phyloP scores from a whole-genome alignment of 2,797 vertebrate genomes.

The Danio tinwini region DNA sequence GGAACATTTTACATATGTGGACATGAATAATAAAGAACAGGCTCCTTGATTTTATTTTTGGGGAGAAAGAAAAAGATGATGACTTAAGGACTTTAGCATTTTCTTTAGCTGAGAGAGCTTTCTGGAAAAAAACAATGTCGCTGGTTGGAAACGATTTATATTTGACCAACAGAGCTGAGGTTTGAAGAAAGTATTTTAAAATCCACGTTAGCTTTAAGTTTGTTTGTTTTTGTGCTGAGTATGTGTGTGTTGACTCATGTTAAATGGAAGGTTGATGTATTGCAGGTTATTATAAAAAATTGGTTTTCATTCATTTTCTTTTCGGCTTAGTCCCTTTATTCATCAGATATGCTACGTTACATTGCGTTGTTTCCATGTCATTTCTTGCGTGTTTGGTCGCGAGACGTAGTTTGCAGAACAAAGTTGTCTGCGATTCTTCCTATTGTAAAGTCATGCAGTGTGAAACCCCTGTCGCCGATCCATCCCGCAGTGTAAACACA shows the following conservation, averaged over 20 bases:
- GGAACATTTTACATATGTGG: not conserved
- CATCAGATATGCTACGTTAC: too few species aligned
- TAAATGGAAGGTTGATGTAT: not conserved
- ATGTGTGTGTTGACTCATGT: not conserved
- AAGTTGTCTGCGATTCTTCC: too few species aligned
- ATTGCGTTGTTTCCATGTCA: too few species aligned
- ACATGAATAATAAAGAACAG: not conserved
- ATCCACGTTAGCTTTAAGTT: not conserved
- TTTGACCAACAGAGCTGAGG: not conserved
- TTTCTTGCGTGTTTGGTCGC: too few species aligned
- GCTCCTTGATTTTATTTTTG: not conserved
- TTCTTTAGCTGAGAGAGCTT: not conserved
- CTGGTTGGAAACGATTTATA: not conserved
- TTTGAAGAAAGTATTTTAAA: not conserved
- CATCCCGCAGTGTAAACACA: too few species aligned
- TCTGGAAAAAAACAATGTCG: not conserved
- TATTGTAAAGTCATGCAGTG: too few species aligned
- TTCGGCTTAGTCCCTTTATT: too few species aligned
- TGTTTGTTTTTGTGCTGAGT: not conserved
- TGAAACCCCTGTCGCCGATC: too few species aligned
- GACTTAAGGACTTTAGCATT: not conserved
- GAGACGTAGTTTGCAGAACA: too few species aligned
- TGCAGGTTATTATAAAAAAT: too few species aligned
- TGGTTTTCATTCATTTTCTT: too few species aligned
- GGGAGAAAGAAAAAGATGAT: not conserved